Evolutionary conservation across 2,113 vertebrate genomes (phyloP), one percentile per base, ranked within the genome.

Genomic region (Perca schrenkii): DNA sequence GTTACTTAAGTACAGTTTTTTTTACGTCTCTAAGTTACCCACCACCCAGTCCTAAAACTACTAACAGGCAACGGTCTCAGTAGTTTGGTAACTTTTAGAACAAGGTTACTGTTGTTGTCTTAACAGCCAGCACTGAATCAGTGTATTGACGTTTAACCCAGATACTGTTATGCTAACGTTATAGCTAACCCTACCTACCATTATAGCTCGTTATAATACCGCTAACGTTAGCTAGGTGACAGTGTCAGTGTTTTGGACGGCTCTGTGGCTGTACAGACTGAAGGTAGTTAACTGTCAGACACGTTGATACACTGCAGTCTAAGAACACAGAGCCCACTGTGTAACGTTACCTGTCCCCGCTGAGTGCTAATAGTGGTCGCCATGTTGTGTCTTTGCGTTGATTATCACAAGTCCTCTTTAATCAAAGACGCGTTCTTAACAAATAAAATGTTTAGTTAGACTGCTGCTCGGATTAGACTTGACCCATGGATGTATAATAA

Each of bases 341-440:
- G 40, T 56, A 34, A 8, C 31, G 36, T 19, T 89, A 95, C 95
- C 93, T 95, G 94, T 78, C 95, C 95, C 61, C 95, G 81, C 82
- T 95, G 94, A 0, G 95, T 95, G 82, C 90, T 95, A 69, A 95
- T 79, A 49, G 92, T 95, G 31, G 91, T 94, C 34, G 94, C 90
- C 95, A 95, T 95, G 67, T 65, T 69, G 64, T 60, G 22, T 66
- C 34, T 25, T 43, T 11, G 40, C 40, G 40, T 43, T 43, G 40
- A 43, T 10, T 40, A 8, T 40, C 40, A 40, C 40, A 16, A 1
- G 4, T 62, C 6, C 36, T 84, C 67, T 70, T n/a, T 6, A 53
- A 46, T 49, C 22, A 21, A 66, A 21, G n/a, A 13, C 4, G 22
- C 5, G 22, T 50, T 22, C 13, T 25, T 19, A 16, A 12, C 47